phyloP scores from a whole-genome alignment of 1,140 invertebrate genomes.

The Ooceraea biroi region DNA sequence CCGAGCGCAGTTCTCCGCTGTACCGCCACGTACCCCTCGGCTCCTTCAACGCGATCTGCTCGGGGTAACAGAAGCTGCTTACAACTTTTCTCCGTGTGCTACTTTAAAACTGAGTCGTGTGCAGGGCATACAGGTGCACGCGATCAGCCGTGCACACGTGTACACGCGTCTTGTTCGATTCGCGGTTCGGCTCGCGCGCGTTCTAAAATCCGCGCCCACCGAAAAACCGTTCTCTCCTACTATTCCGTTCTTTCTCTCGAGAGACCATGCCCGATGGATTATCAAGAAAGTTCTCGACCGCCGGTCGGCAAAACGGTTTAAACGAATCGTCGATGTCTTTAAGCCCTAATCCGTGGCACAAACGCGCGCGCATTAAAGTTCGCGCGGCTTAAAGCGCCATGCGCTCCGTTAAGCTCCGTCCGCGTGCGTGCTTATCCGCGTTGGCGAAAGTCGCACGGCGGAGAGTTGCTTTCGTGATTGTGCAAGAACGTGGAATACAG shows the following conservation, averaged over 20 bases:
- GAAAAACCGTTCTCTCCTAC: neutral
- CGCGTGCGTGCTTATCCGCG: slow-evolving; percentile 31
- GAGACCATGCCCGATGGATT: slow-evolving; percentile 56
- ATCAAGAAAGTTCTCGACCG: slow-evolving; percentile 68
- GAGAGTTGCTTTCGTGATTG: slow-evolving; percentile 46
- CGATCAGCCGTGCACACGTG: slow-evolving; percentile 8
- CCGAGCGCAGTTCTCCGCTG: slow-evolving; percentile 29
- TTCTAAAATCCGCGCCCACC: neutral
- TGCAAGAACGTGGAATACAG: slow-evolving; percentile 65
- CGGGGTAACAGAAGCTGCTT: slow-evolving; percentile 72
- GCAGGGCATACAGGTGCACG: slow-evolving; percentile 13
- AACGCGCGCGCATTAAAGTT: slow-evolving; percentile 50
- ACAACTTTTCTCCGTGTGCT: slow-evolving; percentile 74
- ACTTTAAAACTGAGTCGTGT: slow-evolving; percentile 72
- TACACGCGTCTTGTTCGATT: neutral
- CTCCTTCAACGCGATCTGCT: slow-evolving; percentile 63
- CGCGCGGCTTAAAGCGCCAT: slow-evolving; percentile 58
- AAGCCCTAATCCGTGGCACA: slow-evolving; percentile 22
- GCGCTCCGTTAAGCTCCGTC: slow-evolving; percentile 61
- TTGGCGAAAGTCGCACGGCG: slow-evolving; percentile 1
- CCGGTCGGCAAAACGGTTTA: slow-evolving; percentile 34
- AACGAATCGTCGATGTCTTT: slow-evolving; percentile 66
- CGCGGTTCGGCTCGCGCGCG: neutral
- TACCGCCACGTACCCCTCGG: neutral
- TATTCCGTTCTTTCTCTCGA: neutral